Evolutionary conservation across 2,888 invertebrate genomes (phyloP).

Genomic region (Xestoiulus laeticollis): DNA sequence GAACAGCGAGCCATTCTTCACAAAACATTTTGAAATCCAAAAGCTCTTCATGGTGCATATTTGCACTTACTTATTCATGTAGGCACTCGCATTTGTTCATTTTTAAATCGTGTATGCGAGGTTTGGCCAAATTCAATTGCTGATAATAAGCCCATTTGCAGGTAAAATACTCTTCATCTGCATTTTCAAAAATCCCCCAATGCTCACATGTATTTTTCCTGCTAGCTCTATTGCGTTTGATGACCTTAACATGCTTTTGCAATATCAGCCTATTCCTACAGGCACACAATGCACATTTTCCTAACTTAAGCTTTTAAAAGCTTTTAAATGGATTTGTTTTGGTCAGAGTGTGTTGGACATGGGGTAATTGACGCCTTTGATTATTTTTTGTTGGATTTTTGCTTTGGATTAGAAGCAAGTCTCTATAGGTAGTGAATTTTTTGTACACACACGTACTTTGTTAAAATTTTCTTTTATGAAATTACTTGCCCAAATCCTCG

Average conservation of each 20-base stretch:
- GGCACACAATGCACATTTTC: neutral
- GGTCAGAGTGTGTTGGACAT: neutral
- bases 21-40: neutral
- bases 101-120: neutral
- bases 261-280: neutral
- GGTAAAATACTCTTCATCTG: neutral
- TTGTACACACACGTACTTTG: neutral
- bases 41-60: neutral
- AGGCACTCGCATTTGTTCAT: neutral
- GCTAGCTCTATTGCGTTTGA: neutral
- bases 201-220: neutral
- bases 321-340: neutral
- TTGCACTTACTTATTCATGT: conserved; percentile 16
- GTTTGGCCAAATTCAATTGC: conserved; percentile 18
- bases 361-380: neutral
- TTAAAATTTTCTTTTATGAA: neutral
- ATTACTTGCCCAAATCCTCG: neutral
- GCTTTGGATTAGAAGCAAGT: neutral
- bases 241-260: neutral
- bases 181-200: neutral
- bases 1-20: neutral
- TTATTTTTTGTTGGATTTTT: neutral
- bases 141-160: neutral
- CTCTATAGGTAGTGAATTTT: neutral
- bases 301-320: neutral